These are phyloP conservation scores for Alectura lathami DNA, from an alignment of 2,113 vertebrate species.

Conservation along the genomic window DNA sequence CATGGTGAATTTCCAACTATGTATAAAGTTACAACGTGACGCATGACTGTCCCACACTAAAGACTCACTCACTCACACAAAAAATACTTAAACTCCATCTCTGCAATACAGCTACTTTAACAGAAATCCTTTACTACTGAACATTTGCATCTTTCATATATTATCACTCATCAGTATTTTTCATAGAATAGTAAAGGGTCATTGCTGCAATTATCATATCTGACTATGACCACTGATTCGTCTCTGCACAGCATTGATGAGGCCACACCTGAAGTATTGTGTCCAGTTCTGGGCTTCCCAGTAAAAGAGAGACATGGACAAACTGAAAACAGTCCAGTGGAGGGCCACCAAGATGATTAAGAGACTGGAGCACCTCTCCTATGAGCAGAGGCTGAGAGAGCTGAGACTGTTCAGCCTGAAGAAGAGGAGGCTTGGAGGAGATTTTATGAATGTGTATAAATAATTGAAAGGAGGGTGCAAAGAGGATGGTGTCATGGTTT, in stretches of 20 bases:
- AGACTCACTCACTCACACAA: background rate
- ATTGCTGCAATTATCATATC: background rate
- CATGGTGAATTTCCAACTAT: background rate
- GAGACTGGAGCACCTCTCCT: background rate
- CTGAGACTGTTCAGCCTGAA: background rate
- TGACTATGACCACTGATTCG: background rate
- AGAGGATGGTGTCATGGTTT: background rate
- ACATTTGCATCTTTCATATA: background rate
- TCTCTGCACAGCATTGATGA: background rate
- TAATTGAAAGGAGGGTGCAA: background rate
- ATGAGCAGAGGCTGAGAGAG: background rate
- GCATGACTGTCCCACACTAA: accelerated
- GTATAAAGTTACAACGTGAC: background rate
- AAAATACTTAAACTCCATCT: background rate
- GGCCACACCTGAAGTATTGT: background rate
- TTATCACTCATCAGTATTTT: background rate
- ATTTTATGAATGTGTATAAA: background rate
- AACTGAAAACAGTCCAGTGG: background rate
- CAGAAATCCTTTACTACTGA: background rate
- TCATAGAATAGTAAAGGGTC: background rate
- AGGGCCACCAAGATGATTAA: too few relatives aligned
- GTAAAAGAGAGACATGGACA: background rate
- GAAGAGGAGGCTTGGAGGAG: background rate
- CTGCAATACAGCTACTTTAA: background rate
- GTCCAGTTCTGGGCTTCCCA: background rate